Percentiles rank a stretch among this genome's conserved stretches.
Conservation (phyloP, 2,888 invertebrate genomes). For the Noctua janthe region DNA sequence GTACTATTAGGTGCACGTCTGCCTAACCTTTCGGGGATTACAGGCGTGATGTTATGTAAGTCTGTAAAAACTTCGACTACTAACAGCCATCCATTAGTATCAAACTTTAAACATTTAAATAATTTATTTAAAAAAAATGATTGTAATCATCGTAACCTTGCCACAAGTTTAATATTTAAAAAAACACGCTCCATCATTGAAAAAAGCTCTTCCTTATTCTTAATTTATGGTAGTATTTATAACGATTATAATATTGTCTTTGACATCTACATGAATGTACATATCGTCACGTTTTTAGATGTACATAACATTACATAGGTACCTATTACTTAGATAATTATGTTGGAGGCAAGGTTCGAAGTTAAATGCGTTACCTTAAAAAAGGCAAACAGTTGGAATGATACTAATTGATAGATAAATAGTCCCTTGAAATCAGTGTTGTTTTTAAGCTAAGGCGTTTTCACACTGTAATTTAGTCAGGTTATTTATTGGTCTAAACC, state of each 20-base stretch:
- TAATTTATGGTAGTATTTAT: slow-evolving; percentile 51
- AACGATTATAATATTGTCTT: slow-evolving; percentile 44
- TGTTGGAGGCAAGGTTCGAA: slow-evolving; percentile 8
- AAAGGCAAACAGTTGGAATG: neutral
- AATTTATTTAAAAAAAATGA: slow-evolving; percentile 9
- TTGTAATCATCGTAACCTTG: slow-evolving; percentile 40
- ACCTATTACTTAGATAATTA: slow-evolving; percentile 24
- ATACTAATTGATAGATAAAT: slow-evolving; percentile 24
- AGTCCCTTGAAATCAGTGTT: neutral
- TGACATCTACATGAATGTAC: slow-evolving; percentile 27
- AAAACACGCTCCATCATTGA: slow-evolving; percentile 1
- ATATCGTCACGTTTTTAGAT: neutral
- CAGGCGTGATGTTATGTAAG: neutral
- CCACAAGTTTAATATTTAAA: neutral
- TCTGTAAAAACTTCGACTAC: neutral
- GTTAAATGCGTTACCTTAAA: slow-evolving; percentile 1
- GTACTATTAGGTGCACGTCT: neutral
- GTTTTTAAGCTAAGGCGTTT: neutral
- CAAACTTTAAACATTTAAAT: slow-evolving; percentile 21
- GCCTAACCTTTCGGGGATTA: neutral
- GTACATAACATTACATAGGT: neutral
- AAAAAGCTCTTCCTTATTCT: slow-evolving; percentile 49
- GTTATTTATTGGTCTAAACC: neutral
- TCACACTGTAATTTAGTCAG: neutral
- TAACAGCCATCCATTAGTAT: slow-evolving; percentile 30